Conservation (phyloP, 1,140 invertebrate species). For the Proctacanthus coquilletti region DNA sequence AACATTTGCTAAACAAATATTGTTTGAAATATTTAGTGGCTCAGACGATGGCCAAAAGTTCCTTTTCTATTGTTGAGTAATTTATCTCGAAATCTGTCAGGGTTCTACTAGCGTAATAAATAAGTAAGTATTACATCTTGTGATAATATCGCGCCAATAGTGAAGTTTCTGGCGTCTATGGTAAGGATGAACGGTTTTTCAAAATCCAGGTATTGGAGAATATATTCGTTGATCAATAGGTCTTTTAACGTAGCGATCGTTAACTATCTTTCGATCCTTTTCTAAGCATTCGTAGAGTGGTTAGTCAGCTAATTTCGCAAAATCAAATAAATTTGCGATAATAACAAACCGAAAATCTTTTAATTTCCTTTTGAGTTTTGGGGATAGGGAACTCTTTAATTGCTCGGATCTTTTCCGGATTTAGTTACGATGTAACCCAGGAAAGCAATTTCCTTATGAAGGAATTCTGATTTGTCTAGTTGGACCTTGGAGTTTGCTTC, state of each 20-base stretch:
- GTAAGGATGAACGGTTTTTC: conserved; percentile 12
- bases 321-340: conserved; percentile 13
- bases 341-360: conserved; percentile 14
- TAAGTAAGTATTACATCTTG: conserved; percentile 1
- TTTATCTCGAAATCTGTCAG: conserved; percentile 27
- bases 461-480: conserved; percentile 14
- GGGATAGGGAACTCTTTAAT: conserved; percentile 11
- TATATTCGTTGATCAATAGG: not conserved
- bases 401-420: conserved; percentile 10
- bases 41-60: conserved; percentile 27
- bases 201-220: conserved; percentile 20
- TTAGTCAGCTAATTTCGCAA: conserved; percentile 9
- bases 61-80: conserved; percentile 29
- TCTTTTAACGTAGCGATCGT: not conserved
- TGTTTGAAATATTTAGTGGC: conserved; percentile 27
- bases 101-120: conserved; percentile 24
- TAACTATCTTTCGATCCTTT: conserved; percentile 4
- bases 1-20: too few relatives aligned
- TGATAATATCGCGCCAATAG: conserved; percentile 2
- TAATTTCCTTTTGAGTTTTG: conserved; percentile 9
- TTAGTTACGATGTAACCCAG: conserved; percentile 18
- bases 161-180: conserved; percentile 13
- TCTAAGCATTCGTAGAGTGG: conserved; percentile 1
- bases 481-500: conserved; percentile 11
- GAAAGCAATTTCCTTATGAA: conserved; percentile 15